phyloP scores from a whole-genome alignment of 2,113 vertebrate genomes.

The Pavo muticus region DNA sequence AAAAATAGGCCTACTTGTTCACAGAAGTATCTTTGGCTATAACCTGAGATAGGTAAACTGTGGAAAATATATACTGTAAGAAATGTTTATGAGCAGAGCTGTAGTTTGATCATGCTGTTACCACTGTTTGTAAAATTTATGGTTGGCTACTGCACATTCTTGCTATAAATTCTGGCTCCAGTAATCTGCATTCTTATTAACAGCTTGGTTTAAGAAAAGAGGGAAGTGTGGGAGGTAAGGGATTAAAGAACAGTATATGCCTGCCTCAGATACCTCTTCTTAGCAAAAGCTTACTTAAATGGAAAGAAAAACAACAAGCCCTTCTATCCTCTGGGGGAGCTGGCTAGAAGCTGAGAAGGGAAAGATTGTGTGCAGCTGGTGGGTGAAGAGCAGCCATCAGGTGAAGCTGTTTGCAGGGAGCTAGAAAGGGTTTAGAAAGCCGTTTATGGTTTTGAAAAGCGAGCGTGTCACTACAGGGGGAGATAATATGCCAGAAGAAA shows the following conservation, averaged over 20 bases:
- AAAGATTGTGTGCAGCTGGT: neutral
- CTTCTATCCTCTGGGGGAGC: neutral
- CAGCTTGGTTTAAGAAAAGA: constrained; percentile 51
- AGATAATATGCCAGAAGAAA: neutral
- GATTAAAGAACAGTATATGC: constrained; percentile 54
- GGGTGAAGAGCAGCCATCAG: constrained; percentile 7
- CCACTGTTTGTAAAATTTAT: constrained; percentile 25
- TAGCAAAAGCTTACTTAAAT: constrained; percentile 58
- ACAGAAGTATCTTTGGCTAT: neutral
- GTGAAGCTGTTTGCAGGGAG: constrained; percentile 28
- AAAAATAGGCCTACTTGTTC: neutral
- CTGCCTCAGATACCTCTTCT: constrained; percentile 52
- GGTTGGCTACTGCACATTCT: constrained; percentile 4
- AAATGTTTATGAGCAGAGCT: constrained; percentile 25
- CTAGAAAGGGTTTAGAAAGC: constrained; percentile 29
- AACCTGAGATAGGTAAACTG: constrained; percentile 14
- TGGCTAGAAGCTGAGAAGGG: neutral
- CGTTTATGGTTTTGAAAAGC: constrained; percentile 14
- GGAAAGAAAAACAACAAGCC: neutral
- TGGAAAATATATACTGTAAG: neutral
- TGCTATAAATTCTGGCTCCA: constrained; percentile 41
- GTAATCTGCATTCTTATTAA: constrained; percentile 69
- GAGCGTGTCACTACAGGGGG: neutral
- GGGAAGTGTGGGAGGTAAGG: constrained; percentile 46
- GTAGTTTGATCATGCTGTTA: constrained; percentile 26